phyloP scores from a whole-genome alignment of 2,888 invertebrate species.

The Diabrotica balteata region DNA sequence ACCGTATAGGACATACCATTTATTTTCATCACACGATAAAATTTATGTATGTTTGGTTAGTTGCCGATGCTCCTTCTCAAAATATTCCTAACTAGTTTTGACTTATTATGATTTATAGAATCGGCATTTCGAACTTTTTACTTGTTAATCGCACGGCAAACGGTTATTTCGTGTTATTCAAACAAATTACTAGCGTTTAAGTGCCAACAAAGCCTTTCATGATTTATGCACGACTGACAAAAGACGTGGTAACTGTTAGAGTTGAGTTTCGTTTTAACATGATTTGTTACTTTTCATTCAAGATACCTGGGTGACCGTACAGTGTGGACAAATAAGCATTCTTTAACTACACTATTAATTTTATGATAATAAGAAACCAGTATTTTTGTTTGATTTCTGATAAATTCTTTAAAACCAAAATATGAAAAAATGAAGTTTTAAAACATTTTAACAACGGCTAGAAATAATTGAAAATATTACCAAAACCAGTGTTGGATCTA shows the following conservation, averaged over 20 bases:
- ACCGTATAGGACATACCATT: background rate
- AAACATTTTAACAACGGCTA: too few relatives aligned
- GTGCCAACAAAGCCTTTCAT: conserved; percentile 21
- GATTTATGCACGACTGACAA: conserved; percentile 23
- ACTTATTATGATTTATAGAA: conserved; percentile 21
- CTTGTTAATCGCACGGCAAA: conserved; percentile 19
- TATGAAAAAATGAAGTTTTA: too few relatives aligned
- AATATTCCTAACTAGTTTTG: conserved; percentile 19
- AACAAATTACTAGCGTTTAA: conserved; percentile 27
- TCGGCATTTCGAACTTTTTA: conserved; percentile 22
- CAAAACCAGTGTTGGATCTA: too few relatives aligned
- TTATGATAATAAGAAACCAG: too few relatives aligned
- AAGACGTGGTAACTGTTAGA: conserved; percentile 18
- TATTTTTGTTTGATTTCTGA: too few relatives aligned
- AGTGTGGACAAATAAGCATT: background rate
- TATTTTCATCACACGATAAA: background rate
- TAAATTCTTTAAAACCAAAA: too few relatives aligned
- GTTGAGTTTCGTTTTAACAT: conserved; percentile 4
- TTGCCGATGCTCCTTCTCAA: background rate
- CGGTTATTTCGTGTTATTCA: conserved; percentile 26
- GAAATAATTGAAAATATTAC: too few relatives aligned
- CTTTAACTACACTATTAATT: too few relatives aligned
- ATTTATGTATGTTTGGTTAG: conserved; percentile 1
- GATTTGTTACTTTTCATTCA: conserved; percentile 9
- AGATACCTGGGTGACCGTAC: background rate